Evolutionary conservation across 2,888 invertebrate species (phyloP), one percentile per base, ranked within the genome.

Genomic region (Pteria penguin): DNA sequence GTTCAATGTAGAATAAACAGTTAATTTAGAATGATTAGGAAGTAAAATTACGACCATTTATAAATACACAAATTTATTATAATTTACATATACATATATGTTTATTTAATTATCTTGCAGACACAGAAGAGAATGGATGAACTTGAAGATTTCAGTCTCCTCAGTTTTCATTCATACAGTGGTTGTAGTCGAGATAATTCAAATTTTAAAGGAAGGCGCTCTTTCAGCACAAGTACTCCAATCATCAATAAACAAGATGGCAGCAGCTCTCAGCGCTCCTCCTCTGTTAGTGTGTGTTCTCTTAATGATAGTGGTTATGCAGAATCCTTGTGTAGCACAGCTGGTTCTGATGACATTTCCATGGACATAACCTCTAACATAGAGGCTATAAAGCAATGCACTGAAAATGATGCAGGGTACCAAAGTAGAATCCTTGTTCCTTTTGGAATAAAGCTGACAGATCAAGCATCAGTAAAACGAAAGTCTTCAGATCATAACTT

Each of bases 151-250:
- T n/a, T n/a, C n/a, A n/a, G n/a, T n/a, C n/a, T n/a, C n/a, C n/a
- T n/a, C n/a, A n/a, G n/a, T n/a, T n/a, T n/a, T n/a, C n/a, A n/a
- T n/a, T n/a, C n/a, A n/a, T n/a, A n/a, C n/a, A n/a, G n/a, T n/a
- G n/a, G n/a, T n/a, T n/a, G n/a, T n/a, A n/a, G n/a, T n/a, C n/a
- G n/a, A n/a, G n/a, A n/a, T n/a, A n/a, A n/a, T n/a, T n/a, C n/a
- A n/a, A n/a, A n/a, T 36, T 24, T 55, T 11, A 31, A 29, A 2
- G 55, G 55, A 24, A 69, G 69, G 45, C 33, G 78, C 11, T 71
- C 76, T 1, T 29, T 80, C 29, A 79, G 79, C 31, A 79, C 79
- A 0, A 79, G 79, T 57, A 82, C 81, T 14, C 81, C 81, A 0
- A 63, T 72, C 24, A 36, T 31, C 22, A 22, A 27, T n/a, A 63